Conservation (phyloP, 2,888 invertebrate genomes). For the Masnerella sp. region DNA sequence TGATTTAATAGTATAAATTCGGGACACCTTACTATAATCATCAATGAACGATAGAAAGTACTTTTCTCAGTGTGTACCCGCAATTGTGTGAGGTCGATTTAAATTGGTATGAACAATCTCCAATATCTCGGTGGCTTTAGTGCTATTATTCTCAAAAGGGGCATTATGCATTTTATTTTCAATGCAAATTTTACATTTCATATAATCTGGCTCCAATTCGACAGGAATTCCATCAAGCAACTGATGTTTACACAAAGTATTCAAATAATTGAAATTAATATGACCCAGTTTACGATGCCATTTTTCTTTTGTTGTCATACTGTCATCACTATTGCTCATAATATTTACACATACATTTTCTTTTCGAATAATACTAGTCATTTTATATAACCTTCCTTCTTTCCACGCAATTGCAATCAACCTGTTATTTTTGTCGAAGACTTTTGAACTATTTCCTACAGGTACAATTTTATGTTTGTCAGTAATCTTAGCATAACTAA, state of each 20-base stretch:
- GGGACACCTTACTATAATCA: conserved; percentile 59
- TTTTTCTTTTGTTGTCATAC: conserved; percentile 55
- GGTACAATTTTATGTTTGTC: conserved; percentile 42
- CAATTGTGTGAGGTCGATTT: conserved; percentile 43
- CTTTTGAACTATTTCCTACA: conserved; percentile 20
- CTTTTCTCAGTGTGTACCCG: conserved; percentile 49
- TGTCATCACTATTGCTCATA: not conserved
- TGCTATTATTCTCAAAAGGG: conserved; percentile 62
- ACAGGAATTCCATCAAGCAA: conserved; percentile 57
- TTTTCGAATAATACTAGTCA: conserved; percentile 12
- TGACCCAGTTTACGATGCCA: conserved; percentile 63
- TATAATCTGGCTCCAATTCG: conserved; percentile 48
- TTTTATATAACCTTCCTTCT: conserved; percentile 40
- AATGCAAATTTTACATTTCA: conserved; percentile 60
- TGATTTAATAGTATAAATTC: conserved; percentile 53
- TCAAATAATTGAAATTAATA: conserved; percentile 62
- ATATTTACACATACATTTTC: conserved; percentile 10
- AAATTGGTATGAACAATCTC: conserved; percentile 56
- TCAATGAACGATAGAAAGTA: conserved; percentile 60
- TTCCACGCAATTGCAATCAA: conserved; percentile 54
- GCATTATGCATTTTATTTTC: conserved; percentile 61
- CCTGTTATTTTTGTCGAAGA: conserved; percentile 29
- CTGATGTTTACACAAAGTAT: conserved; percentile 56
- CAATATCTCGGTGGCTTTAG: conserved; percentile 54
- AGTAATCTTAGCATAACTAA: conserved; percentile 35